Evolutionary conservation across 2,797 vertebrate genomes (phyloP), one percentile per base, ranked within the genome.

Genomic region (Chloroceryle inda): DNA sequence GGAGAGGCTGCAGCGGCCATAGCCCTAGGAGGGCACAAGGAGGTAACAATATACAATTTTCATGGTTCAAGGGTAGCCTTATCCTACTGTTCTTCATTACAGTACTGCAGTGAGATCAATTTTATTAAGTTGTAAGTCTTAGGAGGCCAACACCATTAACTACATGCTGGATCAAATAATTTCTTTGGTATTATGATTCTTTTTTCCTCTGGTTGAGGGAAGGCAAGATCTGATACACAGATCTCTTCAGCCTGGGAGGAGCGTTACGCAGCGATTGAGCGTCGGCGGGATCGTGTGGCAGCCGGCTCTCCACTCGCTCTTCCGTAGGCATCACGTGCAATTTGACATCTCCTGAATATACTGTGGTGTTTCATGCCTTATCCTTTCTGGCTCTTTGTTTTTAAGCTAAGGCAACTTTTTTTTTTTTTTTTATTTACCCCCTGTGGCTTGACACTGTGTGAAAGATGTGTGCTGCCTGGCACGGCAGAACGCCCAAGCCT

Each of bases 11-110:
- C 93, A 89, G 94, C 35, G 45, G 97, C 92, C 96, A 72, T 35
- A 89, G 95, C 97, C 96, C 97, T 97, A 92, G 97, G 98, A 97
- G 97, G 97, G 97, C 98, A 96, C 0, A 4, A 91, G 97, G 96
- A 96, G 94, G 97, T 97, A 97, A 96, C 96, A 95, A 97, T 72
- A 75, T 94, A 95, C 97, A 98, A 97, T 98, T 98, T 98, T 97
- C 98, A 66, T 97, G 96, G 97, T 98, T 97, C 95, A 91, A 95
- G 97, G 97, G 96, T 96, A 98, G 97, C 96, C 97, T 97, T 96
- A 97, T 98, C 97, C 93, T 55, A 95, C 97, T 92, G 97, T 96
- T 98, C 97, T 97, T 97, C 96, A 96, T 98, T 97, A 97, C 96
- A 96, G 97, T 92, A 87, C 77, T 97, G 93, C n/a, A 75, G 97